Base-by-base conservation (phyloP, 2,113 vertebrate species). In the Nycticebus coucang region DNA sequence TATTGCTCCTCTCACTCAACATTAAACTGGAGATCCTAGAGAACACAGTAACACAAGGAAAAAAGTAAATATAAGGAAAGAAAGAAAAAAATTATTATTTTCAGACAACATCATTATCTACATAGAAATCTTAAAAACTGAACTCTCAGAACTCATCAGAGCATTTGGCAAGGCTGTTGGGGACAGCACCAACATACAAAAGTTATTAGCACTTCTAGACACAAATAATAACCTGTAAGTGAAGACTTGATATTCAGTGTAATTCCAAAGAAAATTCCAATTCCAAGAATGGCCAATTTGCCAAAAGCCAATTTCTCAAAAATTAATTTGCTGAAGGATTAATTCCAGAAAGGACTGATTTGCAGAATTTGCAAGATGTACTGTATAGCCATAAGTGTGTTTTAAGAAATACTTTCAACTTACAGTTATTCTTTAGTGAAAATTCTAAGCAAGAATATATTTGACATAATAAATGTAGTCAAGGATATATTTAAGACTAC, bases 301-400 rank as follows among this genome's bases (percentile, higher is more conserved):
- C 64, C 71, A 68, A 77, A 91, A 71, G 35, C 35, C 41, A 89
- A 22, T 87, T 96, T 94, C 24, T 55, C 26, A 88, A 77, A 95
- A 91, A 66, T 53, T 35, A 82, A 6, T 94, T 89, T 95, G 18
- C 69, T 60, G 7, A 93, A 81, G 41, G 45, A 94, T 91, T 95
- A 94, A 75, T 88, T 87, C 55, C 72, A 75, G 60, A 85, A 91
- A 91, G 81, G 78, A 88, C 78, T 72, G 72, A 93, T 30, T 96
- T 59, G 50, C 53, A 93, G 53, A 93, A 89, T 66, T 87, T 90
- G 55, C 13, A 84, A 87, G 74, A 66, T 66, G 21, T 66, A 59
- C 26, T 50, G 9, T 69, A n/a, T 60, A 91, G 72, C 35, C 45
- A 87, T 18, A 84, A 90, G 55, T 82, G 59, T 91, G 24, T 93